Evolutionary conservation across 2,888 invertebrate genomes (phyloP).

Genomic region (Drosophila borborema): DNA sequence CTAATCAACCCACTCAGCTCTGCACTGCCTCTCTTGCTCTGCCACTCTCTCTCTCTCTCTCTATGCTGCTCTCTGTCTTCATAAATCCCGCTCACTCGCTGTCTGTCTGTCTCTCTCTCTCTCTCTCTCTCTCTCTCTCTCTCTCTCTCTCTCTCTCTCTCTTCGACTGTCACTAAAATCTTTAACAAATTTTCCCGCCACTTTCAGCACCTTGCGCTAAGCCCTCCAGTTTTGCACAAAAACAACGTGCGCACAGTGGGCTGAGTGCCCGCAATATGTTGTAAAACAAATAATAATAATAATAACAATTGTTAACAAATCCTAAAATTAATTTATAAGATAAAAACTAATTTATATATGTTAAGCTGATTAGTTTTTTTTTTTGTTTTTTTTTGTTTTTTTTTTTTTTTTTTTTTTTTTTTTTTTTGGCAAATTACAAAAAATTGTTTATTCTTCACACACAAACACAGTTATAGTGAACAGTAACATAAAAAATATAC

Average conservation of each 20-base stretch:
- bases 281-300: neutral
- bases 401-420: too few species aligned
- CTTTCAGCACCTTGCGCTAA: slow-evolving; percentile 74
- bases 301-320: neutral
- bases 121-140: slow-evolving; percentile 14
- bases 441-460: too few species aligned
- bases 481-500: too few species aligned
- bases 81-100: slow-evolving; percentile 24
- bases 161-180: slow-evolving; percentile 48
- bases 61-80: slow-evolving; percentile 11
- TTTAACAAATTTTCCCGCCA: slow-evolving; percentile 73
- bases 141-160: slow-evolving; percentile 13
- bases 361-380: neutral
- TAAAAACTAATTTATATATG: neutral
- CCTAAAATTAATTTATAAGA: neutral
- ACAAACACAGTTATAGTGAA: too few species aligned
- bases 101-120: slow-evolving; percentile 9
- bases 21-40: slow-evolving; percentile 13
- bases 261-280: neutral
- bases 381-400: too few species aligned
- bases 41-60: slow-evolving; percentile 13
- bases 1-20: slow-evolving; percentile 69
- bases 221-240: slow-evolving; percentile 62
- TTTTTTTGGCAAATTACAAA: too few species aligned
- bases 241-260: slow-evolving; percentile 77